Percentiles rank a stretch among this genome's conserved stretches.
Conservation (phyloP, 2,888 invertebrate genomes). For the Megalurothrips usitatus region DNA sequence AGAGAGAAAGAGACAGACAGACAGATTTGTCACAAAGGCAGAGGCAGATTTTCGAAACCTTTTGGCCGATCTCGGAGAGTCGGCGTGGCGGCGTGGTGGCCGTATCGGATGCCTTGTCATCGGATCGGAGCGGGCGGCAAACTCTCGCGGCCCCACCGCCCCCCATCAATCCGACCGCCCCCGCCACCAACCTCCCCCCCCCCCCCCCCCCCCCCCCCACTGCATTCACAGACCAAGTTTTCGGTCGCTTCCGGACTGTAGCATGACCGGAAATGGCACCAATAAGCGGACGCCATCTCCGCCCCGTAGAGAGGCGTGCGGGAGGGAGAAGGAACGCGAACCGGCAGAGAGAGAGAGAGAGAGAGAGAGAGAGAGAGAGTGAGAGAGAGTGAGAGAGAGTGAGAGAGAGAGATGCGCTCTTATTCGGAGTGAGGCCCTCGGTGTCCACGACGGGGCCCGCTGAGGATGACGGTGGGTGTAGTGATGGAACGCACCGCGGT, state of each 20-base stretch:
- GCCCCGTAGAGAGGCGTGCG: not conserved
- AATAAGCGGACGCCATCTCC: conserved; percentile 11
- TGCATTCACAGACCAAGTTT: conserved; percentile 5
- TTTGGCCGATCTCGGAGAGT: no score
- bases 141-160: not conserved
- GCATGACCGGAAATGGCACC: conserved; percentile 11
- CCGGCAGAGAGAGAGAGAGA: not conserved
- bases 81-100: no score
- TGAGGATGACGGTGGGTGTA: not conserved
- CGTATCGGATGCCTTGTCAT: not conserved
- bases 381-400: not conserved
- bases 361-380: not conserved
- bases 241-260: conserved; percentile 6
- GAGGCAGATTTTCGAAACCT: no score
- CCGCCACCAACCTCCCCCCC: not conserved
- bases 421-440: not conserved
- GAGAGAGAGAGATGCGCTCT: not conserved
- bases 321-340: not conserved
- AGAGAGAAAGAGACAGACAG: no score
- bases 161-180: not conserved
- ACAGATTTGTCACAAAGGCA: no score
- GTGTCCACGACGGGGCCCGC: not conserved
- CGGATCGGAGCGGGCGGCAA: not conserved
- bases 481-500: not conserved
- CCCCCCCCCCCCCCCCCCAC: not conserved